phyloP scores from a whole-genome alignment of 2,797 vertebrate species.

The Sandelia bainsii region DNA sequence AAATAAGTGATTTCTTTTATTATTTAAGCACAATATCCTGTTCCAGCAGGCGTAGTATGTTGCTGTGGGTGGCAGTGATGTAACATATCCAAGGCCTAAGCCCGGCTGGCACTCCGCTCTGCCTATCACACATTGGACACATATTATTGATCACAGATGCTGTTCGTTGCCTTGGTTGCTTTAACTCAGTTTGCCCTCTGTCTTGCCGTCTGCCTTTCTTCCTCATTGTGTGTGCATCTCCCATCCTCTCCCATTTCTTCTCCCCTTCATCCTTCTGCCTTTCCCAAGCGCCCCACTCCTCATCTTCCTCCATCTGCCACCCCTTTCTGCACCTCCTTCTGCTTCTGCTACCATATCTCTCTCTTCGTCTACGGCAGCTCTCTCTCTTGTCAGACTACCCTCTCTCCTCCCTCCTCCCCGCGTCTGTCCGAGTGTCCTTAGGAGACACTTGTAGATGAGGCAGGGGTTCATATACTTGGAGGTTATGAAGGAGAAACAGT shows the following conservation, averaged over 20 bases:
- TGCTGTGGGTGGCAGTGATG: conserved; percentile 41
- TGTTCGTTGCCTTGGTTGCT: conserved; percentile 66
- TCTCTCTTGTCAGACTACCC: conserved; percentile 42
- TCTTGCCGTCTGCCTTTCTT: conserved; percentile 66
- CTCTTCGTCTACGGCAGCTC: conserved; percentile 53
- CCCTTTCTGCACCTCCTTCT: conserved; percentile 61
- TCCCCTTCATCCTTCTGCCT: conserved; percentile 56
- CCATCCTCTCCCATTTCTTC: conserved; percentile 29
- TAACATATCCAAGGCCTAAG: conserved; percentile 48
- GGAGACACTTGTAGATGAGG: conserved; percentile 73
- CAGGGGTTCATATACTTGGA: conserved; percentile 55
- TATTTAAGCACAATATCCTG: conserved; percentile 76
- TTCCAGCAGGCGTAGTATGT: conserved; percentile 47
- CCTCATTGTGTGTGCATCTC: conserved; percentile 45
- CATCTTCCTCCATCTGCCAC: conserved; percentile 82
- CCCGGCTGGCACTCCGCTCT: conserved; percentile 22
- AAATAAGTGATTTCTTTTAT: conserved; percentile 53
- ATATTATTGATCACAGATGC: conserved; percentile 81
- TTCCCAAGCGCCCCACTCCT: conserved; percentile 72
- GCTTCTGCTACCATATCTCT: conserved; percentile 48
- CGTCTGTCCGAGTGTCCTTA: conserved; percentile 68
- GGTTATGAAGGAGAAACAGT: conserved; percentile 69
- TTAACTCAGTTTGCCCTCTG: conserved; percentile 65
- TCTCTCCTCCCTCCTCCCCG: conserved; percentile 21
- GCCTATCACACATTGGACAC: conserved; percentile 58